phyloP scores from a whole-genome alignment of 1,140 invertebrate species.

The Popillia japonica region DNA sequence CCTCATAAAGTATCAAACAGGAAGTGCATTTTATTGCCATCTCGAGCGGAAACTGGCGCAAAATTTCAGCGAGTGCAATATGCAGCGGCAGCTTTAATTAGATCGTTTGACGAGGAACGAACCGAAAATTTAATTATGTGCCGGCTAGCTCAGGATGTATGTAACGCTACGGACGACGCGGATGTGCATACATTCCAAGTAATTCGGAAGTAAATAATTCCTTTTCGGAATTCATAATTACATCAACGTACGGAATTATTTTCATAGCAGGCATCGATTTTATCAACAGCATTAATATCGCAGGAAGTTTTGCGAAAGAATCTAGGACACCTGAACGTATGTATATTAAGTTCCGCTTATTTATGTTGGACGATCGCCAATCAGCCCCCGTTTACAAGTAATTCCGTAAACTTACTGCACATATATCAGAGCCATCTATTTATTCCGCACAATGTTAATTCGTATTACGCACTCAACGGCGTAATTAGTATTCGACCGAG shows the following conservation, averaged over 20 bases:
- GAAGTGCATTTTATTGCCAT: neutral
- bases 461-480: conserved; percentile 10
- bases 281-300: neutral
- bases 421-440: conserved; percentile 18
- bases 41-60: neutral
- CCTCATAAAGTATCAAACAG: neutral
- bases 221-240: too few relatives aligned
- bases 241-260: too few relatives aligned
- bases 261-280: too few relatives aligned
- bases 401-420: conserved; percentile 6
- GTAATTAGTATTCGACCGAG: conserved; percentile 22
- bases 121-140: conserved; percentile 27
- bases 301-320: conserved; percentile 14
- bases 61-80: neutral
- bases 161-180: neutral
- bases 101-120: conserved; percentile 27
- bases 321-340: neutral
- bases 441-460: conserved; percentile 12
- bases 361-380: conserved; percentile 11
- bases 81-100: conserved; percentile 9
- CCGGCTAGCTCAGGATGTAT: neutral
- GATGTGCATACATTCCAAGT: neutral
- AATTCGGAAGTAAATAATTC: too few relatives aligned
- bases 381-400: neutral
- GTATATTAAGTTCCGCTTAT: neutral